phyloP scores from a whole-genome alignment of 1,140 invertebrate species.

The Drosophila pallidifrons region DNA sequence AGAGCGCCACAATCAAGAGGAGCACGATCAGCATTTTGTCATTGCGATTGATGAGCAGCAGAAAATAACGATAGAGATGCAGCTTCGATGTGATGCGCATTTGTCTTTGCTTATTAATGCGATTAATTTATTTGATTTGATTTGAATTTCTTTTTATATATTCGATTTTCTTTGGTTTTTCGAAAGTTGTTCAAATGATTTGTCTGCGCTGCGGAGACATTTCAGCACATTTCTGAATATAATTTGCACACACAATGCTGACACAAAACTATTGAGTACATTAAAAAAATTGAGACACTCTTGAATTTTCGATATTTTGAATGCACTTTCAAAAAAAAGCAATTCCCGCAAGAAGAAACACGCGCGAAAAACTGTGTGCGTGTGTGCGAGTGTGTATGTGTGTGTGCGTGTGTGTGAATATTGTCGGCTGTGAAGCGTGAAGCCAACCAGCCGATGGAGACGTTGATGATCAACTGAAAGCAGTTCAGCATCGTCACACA shows the following conservation, averaged over 20 bases:
- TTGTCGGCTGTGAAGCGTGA: slow-evolving; percentile 13
- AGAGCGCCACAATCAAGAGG: slow-evolving; percentile 59
- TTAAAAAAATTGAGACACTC: slow-evolving; percentile 13
- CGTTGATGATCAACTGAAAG: slow-evolving; percentile 77
- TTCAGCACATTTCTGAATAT: slow-evolving; percentile 18
- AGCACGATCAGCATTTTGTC: slow-evolving; percentile 77
- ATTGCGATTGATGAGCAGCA: slow-evolving; percentile 49
- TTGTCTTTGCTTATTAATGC: slow-evolving; percentile 24
- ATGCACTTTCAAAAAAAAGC: slow-evolving; percentile 11
- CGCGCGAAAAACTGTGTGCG: slow-evolving; percentile 20
- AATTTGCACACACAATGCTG: background rate
- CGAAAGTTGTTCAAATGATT: slow-evolving; percentile 11
- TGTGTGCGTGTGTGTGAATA: slow-evolving; percentile 4
- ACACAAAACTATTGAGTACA: slow-evolving; percentile 20
- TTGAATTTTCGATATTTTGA: slow-evolving; percentile 4
- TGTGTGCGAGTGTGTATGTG: slow-evolving; percentile 8
- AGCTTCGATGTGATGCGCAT: slow-evolving; percentile 62
- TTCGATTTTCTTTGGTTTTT: background rate
- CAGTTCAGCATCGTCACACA: slow-evolving; percentile 27
- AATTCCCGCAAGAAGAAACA: slow-evolving; percentile 3
- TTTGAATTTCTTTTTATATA: background rate
- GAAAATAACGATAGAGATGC: slow-evolving; percentile 35
- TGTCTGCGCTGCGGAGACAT: slow-evolving; percentile 16
- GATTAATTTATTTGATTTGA: background rate
- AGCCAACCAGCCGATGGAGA: slow-evolving; percentile 65